phyloP scores from a whole-genome alignment of 2,797 vertebrate species.

The Cygnus olor region DNA sequence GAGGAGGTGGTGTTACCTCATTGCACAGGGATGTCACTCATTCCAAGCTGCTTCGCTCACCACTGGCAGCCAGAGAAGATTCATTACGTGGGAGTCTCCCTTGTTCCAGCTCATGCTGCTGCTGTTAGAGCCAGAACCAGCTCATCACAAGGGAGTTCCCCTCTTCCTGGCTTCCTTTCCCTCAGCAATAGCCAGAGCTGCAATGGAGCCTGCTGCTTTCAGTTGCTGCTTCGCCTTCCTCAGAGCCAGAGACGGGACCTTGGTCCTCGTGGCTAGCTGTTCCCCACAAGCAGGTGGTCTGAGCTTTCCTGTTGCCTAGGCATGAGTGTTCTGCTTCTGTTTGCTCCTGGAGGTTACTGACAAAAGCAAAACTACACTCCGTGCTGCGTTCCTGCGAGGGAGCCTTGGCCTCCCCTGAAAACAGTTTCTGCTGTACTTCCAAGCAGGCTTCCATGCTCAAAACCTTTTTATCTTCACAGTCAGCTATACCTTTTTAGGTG shows the following conservation, averaged over 20 bases:
- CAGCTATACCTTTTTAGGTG: neutral
- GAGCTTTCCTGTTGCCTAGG: neutral
- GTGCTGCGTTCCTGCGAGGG: neutral
- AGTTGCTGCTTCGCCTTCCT: neutral
- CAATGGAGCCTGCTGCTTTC: neutral
- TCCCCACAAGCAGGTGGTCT: neutral
- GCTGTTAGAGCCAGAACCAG: constrained; percentile 27
- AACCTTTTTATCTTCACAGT: neutral
- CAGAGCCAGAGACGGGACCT: neutral
- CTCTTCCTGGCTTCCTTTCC: constrained; percentile 19
- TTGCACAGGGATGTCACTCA: neutral
- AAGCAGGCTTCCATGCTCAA: neutral
- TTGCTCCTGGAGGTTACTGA: neutral
- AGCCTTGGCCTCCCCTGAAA: neutral
- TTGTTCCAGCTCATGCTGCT: neutral
- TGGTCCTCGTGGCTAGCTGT: neutral
- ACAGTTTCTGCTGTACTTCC: neutral
- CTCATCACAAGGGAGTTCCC: constrained; percentile 35
- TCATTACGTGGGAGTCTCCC: constrained; percentile 44
- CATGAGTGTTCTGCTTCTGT: neutral
- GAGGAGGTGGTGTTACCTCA: constrained; percentile 10
- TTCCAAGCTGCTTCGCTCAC: constrained; percentile 44
- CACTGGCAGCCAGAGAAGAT: neutral
- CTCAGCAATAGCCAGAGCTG: neutral
- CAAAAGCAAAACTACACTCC: neutral